These are phyloP conservation scores for Tetanocera ferruginea DNA, from an alignment of 2,888 invertebrate genomes.

Conservation along the genomic window DNA sequence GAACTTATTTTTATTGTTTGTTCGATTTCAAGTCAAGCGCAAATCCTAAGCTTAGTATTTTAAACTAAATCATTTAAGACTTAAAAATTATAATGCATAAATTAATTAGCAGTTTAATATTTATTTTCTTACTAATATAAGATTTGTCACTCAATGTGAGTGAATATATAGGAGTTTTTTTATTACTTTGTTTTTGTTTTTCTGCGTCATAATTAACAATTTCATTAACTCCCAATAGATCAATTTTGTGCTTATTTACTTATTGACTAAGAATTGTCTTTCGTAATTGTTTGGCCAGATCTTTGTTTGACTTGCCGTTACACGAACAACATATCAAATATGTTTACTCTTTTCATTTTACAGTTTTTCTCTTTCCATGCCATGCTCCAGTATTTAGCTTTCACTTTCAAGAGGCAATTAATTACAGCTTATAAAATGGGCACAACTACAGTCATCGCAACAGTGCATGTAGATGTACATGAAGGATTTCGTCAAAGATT, in stretches of 20 bases:
- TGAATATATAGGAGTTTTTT: conserved; percentile 47
- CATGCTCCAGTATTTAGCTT: no score
- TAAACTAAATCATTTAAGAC: conserved; percentile 30
- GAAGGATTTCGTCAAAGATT: background rate
- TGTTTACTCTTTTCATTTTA: no score
- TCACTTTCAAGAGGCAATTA: no score
- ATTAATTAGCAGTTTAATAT: conserved; percentile 22
- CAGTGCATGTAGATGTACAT: conserved; percentile 19
- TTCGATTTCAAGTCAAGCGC: background rate
- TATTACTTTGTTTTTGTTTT: background rate
- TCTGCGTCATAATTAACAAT: background rate
- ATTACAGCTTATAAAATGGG: no score
- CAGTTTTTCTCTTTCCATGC: no score
- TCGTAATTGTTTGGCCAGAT: conserved; percentile 6
- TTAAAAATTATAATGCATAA: conserved; percentile 41
- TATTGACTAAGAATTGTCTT: conserved; percentile 29
- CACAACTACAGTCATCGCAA: conserved; percentile 36
- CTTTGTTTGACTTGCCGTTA: background rate
- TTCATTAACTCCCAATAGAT: background rate
- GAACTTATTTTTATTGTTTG: background rate
- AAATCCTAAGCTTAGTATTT: conserved; percentile 24
- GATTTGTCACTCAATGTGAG: conserved; percentile 58
- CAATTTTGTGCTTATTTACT: background rate
- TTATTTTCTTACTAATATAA: conserved; percentile 12
- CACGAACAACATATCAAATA: background rate